Base-by-base conservation (phyloP, 2,888 invertebrate genomes). In the Acanthoscelides obtectus region DNA sequence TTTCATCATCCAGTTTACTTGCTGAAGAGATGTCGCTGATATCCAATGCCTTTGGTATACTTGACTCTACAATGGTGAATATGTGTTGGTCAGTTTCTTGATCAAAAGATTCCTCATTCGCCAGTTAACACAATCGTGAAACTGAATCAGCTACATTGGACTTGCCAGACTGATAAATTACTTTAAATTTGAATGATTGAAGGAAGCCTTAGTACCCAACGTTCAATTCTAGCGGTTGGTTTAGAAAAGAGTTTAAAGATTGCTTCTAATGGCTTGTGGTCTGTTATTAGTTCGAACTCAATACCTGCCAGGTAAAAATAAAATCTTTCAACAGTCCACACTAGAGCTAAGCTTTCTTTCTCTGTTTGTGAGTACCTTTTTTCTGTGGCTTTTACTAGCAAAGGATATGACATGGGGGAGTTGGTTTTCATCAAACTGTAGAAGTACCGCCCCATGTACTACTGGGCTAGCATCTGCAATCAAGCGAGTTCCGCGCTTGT, bases 301-400 rank as follows among this genome's bases (percentile, higher is more conserved):
- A 82, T 72, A 17, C 86, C 87, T 74, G 78, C 81, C 2, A 86
- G 68, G 74, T 84, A 87, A 63, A 80, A 77, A 71, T 84, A 79
- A 76, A 86, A 87, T 72, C 81, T 79, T 71, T 83, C 81, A 12
- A 85, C 81, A 2, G 81, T 84, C 78, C 80, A 86, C 17, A 86
- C 79, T 4, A 86, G 74, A 17, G 81, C 81, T 19, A 85, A 77
- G 22, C 83, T 84, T 76, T 83, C 81, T 70, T 80, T 80, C 74
- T 83, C 83, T 0, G 81, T 80, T 74, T 83, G 81, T 2, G 79
- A 86, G 75, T 83, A 81, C 22, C 79, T 66, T 22, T 72, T 64
- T 72, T 80, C 79, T 5, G 72, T 69, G 72, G 69, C 78, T 77
- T 73, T 78, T 78, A 72, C 75, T 79, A 64, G 76, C 80, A 70